Percentiles rank a stretch among this genome's conserved stretches.
Conservation (phyloP, 2,888 invertebrate species). For the Caenorhabditis sp. region DNA sequence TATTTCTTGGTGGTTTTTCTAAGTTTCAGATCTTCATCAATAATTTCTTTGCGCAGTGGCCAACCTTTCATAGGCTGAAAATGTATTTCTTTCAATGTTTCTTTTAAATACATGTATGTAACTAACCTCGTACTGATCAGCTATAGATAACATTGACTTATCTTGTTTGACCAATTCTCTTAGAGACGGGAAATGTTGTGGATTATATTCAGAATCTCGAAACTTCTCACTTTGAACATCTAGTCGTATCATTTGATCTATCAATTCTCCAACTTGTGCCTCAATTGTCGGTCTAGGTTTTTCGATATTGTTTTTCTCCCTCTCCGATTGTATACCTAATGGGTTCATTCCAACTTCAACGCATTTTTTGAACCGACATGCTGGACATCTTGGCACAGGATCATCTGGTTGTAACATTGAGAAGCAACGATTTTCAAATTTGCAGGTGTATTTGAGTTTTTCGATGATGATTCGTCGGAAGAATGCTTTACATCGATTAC, state of each 20-base stretch:
- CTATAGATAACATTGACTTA: not conserved
- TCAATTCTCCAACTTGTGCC: not conserved
- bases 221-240: not conserved
- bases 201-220: not conserved
- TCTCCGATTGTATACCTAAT: not conserved
- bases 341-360: conserved; percentile 17
- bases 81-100: no score
- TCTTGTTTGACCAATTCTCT: not conserved
- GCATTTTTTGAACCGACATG: conserved; percentile 22
- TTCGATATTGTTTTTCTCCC: no score
- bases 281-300: not conserved
- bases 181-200: not conserved
- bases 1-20: not conserved
- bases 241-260: not conserved
- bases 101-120: no score
- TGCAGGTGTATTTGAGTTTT: conserved; percentile 20
- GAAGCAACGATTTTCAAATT: conserved; percentile 7
- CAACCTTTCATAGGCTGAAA: conserved; percentile 2
- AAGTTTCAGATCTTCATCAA: not conserved
- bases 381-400: conserved; percentile 13
- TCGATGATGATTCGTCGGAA: conserved; percentile 28
- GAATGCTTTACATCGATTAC: conserved; percentile 21
- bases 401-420: conserved; percentile 15
- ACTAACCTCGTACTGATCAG: not conserved
- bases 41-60: not conserved